Evolutionary conservation across 2,888 invertebrate genomes (phyloP).

Genomic region (Polydrusus cervinus): DNA sequence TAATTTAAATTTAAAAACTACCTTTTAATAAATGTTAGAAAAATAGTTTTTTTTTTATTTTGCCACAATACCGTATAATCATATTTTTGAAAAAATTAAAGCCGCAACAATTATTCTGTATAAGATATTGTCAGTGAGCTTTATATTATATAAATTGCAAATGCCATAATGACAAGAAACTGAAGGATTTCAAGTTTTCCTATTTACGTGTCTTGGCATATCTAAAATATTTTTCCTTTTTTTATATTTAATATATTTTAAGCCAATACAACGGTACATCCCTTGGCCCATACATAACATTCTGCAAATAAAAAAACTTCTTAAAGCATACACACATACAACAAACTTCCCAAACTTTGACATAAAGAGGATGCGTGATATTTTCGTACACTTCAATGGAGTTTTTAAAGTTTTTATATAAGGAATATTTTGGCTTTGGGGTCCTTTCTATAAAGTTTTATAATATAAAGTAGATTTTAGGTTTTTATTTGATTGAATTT

Average conservation of each 20-base stretch:
- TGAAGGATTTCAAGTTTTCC: too few species aligned
- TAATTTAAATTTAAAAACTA: too few species aligned
- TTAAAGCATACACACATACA: conserved; percentile 33
- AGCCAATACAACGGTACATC: conserved; percentile 3
- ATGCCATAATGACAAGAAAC: too few species aligned
- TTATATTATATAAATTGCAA: too few species aligned
- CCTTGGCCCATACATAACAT: conserved; percentile 28
- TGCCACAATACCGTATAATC: too few species aligned
- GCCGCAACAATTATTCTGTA: too few species aligned
- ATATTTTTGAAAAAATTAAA: too few species aligned
- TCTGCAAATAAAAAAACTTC: conserved; percentile 47
- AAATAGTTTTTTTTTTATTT: too few species aligned
- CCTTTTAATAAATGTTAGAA: too few species aligned
- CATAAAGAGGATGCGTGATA: conserved; percentile 47
- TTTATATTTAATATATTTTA: conserved; percentile 18
- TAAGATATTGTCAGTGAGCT: too few species aligned
- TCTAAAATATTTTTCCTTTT: background rate
- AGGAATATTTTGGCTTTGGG: conserved; percentile 35
- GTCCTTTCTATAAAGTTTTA: conserved; percentile 41
- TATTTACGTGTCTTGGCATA: too few species aligned
- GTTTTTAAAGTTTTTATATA: conserved; percentile 47
- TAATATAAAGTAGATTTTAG: conserved; percentile 42
- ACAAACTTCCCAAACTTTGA: conserved; percentile 48
- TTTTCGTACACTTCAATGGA: conserved; percentile 41
- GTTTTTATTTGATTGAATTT: conserved; percentile 30